A percentile compares a stretch with the other conserved stretches of the same genome.
phyloP scores from a whole-genome alignment of 2,797 vertebrate species.

The Sorex maritimensis region DNA sequence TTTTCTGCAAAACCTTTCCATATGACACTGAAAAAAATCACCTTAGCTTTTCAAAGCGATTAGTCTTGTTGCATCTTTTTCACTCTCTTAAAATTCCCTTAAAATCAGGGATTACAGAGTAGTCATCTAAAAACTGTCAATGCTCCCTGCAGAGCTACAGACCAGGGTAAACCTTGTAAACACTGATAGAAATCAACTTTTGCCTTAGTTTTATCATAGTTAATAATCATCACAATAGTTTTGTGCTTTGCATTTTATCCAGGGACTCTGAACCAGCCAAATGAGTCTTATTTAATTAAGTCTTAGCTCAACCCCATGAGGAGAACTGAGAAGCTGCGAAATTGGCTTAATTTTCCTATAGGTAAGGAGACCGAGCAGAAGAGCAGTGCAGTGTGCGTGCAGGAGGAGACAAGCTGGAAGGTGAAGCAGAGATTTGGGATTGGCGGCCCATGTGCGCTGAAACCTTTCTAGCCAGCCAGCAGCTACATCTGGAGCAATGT shows the following conservation, averaged over 20 bases:
- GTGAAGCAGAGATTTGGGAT: neutral
- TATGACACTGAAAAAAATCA: slow-evolving; percentile 49
- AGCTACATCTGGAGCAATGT: neutral
- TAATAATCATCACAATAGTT: slow-evolving; percentile 79
- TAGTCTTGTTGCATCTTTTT: neutral
- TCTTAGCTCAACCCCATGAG: slow-evolving; percentile 42
- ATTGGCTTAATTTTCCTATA: neutral
- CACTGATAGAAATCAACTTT: slow-evolving; percentile 18
- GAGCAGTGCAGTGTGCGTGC: neutral
- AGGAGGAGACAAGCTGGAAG: neutral
- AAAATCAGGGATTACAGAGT: slow-evolving; percentile 25
- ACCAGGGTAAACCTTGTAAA: slow-evolving; percentile 23
- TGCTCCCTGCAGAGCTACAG: slow-evolving; percentile 41
- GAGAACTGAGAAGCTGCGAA: slow-evolving; percentile 51
- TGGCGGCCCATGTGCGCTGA: neutral
- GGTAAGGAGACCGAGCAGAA: slow-evolving; percentile 3
- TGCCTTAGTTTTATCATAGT: slow-evolving; percentile 68
- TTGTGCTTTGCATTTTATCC: slow-evolving; percentile 77
- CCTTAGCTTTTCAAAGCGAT: neutral
- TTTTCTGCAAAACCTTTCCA: slow-evolving; percentile 21
- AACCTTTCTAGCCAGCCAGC: neutral
- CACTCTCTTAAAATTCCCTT: neutral
- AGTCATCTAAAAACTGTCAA: neutral
- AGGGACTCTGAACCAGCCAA: slow-evolving; percentile 70
- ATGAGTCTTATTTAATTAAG: slow-evolving; percentile 81